Percentiles rank a stretch among this genome's conserved stretches.
Evolutionary conservation across 2,113 vertebrate species (phyloP).

Genomic region (Pungitius pungitius): DNA sequence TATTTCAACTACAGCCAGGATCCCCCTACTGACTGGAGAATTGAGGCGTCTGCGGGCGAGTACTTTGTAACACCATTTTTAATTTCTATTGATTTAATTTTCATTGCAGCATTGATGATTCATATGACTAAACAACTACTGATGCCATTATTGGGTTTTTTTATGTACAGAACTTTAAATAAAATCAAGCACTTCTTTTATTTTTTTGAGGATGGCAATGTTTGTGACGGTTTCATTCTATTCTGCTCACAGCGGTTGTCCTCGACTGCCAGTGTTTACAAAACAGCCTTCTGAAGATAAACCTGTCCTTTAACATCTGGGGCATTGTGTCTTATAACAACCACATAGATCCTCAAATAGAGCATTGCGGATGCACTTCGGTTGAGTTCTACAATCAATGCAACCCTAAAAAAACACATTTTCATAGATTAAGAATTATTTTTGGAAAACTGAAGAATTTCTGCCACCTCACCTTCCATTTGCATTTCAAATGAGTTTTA

Average conservation of each 20-base stretch:
- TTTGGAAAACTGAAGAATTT: not conserved
- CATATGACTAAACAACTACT: not conserved
- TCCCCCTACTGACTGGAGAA: conserved; percentile 17
- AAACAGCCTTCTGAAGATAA: conserved; percentile 59
- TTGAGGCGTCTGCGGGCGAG: not conserved
- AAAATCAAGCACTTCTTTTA: conserved; percentile 1
- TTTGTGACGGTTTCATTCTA: conserved; percentile 18
- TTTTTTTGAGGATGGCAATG: not conserved
- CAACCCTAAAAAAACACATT: not conserved
- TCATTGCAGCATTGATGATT: conserved; percentile 9
- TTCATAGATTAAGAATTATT: not conserved
- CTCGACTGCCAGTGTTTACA: conserved; percentile 34
- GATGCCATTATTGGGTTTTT: not conserved
- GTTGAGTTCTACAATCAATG: not conserved
- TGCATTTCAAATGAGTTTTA: conserved; percentile 32
- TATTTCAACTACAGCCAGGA: not conserved
- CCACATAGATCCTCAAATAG: conserved; percentile 55
- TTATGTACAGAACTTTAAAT: conserved; percentile 1
- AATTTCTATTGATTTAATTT: conserved; percentile 32
- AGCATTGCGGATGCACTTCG: conserved; percentile 37
- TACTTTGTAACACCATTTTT: not conserved
- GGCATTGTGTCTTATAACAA: conserved; percentile 73
- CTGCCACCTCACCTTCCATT: conserved; percentile 28
- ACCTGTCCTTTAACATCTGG: conserved; percentile 58
- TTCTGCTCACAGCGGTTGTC: conserved; percentile 5